Evolutionary conservation across 2,797 vertebrate genomes (phyloP).

Genomic region (Podarcis lilfordi): DNA sequence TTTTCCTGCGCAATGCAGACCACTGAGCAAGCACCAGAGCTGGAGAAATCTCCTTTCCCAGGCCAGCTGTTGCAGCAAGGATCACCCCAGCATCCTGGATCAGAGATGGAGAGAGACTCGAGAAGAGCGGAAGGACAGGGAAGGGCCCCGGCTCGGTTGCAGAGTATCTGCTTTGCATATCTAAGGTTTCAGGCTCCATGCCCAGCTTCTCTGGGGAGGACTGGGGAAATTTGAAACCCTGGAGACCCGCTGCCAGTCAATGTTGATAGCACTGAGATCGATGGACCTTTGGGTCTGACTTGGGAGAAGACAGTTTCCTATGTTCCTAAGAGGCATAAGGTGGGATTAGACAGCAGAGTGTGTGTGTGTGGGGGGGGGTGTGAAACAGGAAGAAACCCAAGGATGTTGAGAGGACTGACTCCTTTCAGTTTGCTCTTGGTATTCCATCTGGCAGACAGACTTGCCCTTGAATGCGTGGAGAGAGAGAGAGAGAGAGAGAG

Average conservation of each 20-base stretch:
- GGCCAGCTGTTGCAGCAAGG: neutral
- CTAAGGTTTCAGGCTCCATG: no score
- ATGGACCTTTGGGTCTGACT: no score
- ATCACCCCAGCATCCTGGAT: neutral
- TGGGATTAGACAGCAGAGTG: neutral
- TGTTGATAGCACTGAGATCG: no score
- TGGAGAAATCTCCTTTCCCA: neutral
- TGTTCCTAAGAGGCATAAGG: neutral
- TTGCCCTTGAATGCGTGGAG: conserved; percentile 25
- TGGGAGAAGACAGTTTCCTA: neutral
- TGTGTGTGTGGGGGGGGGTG: neutral
- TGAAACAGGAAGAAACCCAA: neutral
- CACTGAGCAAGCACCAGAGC: no score
- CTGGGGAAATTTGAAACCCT: no score
- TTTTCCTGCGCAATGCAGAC: neutral
- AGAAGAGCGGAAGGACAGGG: neutral
- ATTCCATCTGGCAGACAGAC: neutral
- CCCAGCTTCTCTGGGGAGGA: no score
- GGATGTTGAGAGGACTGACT: rapidly evolving
- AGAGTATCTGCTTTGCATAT: no score
- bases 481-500: neutral
- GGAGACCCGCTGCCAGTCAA: no score
- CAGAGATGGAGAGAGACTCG: neutral
- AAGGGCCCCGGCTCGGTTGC: no score
- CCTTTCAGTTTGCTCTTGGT: rapidly evolving